Conservation (phyloP, 1,140 invertebrate genomes). For the Drosophila funebris region DNA sequence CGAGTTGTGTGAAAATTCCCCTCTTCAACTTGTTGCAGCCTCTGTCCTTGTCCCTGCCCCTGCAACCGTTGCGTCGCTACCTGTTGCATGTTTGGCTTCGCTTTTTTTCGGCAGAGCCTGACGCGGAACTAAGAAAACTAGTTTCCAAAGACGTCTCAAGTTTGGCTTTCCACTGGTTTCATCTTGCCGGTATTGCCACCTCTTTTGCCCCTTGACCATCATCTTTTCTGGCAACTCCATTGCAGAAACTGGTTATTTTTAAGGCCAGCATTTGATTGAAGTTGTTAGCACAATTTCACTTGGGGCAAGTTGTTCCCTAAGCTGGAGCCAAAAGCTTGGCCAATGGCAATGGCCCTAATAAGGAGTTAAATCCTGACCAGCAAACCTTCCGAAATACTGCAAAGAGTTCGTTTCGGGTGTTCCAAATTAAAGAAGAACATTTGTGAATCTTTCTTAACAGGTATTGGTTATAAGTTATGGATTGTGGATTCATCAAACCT, state of each 20-base stretch:
- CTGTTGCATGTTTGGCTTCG: conserved; percentile 47
- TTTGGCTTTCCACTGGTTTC: conserved; percentile 17
- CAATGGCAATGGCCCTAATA: conserved; percentile 10
- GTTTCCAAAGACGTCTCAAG: conserved; percentile 23
- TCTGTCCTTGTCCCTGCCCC: not conserved
- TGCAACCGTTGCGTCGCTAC: conserved; percentile 14
- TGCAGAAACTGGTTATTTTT: conserved; percentile 46
- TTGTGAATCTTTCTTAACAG: too few species aligned
- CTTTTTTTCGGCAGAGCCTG: conserved; percentile 22
- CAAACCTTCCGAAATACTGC: not conserved
- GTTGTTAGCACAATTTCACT: conserved; percentile 49
- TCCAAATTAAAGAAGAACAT: too few species aligned
- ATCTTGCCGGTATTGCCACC: not conserved
- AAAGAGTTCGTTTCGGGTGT: not conserved
- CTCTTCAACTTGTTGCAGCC: not conserved
- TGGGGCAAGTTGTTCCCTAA: not conserved
- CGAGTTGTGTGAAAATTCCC: not conserved
- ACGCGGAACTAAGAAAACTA: conserved; percentile 50
- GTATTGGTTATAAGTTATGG: too few species aligned
- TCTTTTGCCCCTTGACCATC: not conserved
- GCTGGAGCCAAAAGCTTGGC: not conserved
- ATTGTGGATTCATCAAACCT: too few species aligned
- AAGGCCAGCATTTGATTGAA: conserved; percentile 64
- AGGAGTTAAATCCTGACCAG: not conserved
- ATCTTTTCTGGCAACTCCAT: not conserved